These are phyloP conservation scores for Romanogobio albipinnatus DNA, from an alignment of 2,113 vertebrate genomes.

Conservation along the genomic window DNA sequence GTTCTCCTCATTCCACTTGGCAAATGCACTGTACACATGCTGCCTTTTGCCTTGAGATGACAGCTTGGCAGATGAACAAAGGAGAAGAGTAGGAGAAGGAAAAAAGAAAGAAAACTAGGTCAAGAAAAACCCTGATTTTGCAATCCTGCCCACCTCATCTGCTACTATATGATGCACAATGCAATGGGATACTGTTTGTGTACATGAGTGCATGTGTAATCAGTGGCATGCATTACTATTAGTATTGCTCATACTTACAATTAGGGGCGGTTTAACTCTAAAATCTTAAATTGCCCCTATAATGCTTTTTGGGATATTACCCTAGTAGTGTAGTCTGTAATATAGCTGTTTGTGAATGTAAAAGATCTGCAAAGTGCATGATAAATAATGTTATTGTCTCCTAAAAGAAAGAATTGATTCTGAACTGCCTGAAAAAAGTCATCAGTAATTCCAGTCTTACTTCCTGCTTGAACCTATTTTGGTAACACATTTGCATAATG, in stretches of 20 bases:
- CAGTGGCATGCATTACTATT: not conserved
- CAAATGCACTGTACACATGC: not conserved
- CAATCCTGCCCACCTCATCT: constrained; percentile 35
- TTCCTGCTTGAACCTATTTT: no score
- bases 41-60: constrained; percentile 31
- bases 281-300: not conserved
- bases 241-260: not conserved
- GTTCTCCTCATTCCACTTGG: constrained; percentile 2
- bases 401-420: no score
- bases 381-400: no score
- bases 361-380: no score
- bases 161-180: not conserved
- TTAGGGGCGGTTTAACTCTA: not conserved
- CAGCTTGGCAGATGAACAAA: constrained; percentile 53
- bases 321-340: no score
- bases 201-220: not conserved
- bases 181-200: not conserved
- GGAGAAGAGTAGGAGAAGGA: not conserved
- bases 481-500: no score
- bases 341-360: no score
- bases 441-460: no score
- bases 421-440: no score
- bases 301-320: no score
- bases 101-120: constrained; percentile 38
- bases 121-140: constrained; percentile 50